phyloP scores from a whole-genome alignment of 2,113 vertebrate species.

The Collichthys lucidus region DNA sequence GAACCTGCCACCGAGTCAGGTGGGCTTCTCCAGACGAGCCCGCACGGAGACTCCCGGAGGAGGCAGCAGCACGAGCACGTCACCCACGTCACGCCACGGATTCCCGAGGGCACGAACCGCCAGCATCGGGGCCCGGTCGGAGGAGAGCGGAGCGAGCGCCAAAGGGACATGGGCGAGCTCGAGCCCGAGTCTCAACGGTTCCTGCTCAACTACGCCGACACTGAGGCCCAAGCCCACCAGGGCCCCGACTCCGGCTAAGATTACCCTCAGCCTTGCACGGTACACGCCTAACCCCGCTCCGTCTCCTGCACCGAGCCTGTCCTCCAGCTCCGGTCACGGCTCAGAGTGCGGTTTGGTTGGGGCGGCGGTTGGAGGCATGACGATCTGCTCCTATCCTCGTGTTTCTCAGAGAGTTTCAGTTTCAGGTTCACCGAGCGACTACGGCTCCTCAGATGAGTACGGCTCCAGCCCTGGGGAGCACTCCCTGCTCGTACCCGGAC shows the following conservation, averaged over 20 bases:
- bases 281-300: slow-evolving; percentile 84
- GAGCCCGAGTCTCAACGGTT: slow-evolving; percentile 85
- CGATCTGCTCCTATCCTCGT: slow-evolving; percentile 83
- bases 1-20: slow-evolving; percentile 79
- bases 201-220: slow-evolving; percentile 85
- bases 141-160: slow-evolving; percentile 75
- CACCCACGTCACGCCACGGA: slow-evolving; percentile 79
- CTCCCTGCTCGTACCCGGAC: slow-evolving; percentile 80
- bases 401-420: slow-evolving; percentile 84
- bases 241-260: slow-evolving; percentile 86
- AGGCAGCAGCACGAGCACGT: slow-evolving; percentile 84
- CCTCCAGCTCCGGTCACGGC: slow-evolving; percentile 86
- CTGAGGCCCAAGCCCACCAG: slow-evolving; percentile 83
- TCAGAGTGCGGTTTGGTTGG: slow-evolving; percentile 85
- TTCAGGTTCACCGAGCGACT: slow-evolving; percentile 86
- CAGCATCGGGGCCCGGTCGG: slow-evolving; percentile 83
- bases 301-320: slow-evolving; percentile 79
- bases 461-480: slow-evolving; percentile 86
- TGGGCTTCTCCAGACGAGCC: slow-evolving; percentile 84
- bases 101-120: slow-evolving; percentile 84
- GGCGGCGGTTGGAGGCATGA: slow-evolving; percentile 81
- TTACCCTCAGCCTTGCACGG: slow-evolving; percentile 84
- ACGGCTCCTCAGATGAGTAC: slow-evolving; percentile 88
- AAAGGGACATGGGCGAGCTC: slow-evolving; percentile 82
- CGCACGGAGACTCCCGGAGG: slow-evolving; percentile 83